These are phyloP conservation scores for Lepilemur ruficaudatus DNA, from an alignment of 2,797 vertebrate species.

Conservation along the genomic window DNA sequence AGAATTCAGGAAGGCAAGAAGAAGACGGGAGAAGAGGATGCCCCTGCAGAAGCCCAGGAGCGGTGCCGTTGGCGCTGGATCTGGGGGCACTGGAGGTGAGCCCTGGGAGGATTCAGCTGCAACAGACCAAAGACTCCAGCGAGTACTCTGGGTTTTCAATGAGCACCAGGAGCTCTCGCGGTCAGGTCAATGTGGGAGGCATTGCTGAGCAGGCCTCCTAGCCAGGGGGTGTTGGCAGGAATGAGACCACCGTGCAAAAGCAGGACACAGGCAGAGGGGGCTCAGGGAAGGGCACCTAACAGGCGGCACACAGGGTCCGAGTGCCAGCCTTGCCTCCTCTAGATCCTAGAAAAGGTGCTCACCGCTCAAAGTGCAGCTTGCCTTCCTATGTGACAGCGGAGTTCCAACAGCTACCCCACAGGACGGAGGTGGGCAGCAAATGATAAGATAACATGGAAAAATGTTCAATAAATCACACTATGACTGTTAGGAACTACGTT, in stretches of 20 bases:
- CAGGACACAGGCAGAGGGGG: neutral
- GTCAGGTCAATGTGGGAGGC: neutral
- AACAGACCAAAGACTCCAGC: neutral
- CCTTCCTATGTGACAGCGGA: neutral
- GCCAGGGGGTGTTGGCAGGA: neutral
- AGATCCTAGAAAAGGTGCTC: neutral
- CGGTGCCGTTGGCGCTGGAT: neutral
- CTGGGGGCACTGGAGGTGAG: fast-evolving
- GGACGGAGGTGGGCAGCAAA: neutral
- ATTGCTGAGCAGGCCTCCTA: neutral
- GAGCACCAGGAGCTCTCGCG: neutral
- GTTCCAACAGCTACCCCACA: neutral
- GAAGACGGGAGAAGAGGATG: neutral
- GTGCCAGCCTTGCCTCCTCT: neutral
- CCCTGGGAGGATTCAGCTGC: neutral
- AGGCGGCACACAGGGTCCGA: fast-evolving
- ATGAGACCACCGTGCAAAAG: neutral
- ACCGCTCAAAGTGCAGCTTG: neutral
- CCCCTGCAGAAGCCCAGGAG: neutral
- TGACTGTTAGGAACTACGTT: fast-evolving
- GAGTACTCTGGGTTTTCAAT: neutral
- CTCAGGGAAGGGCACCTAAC: neutral
- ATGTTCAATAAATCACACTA: neutral
- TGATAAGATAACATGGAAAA: neutral
- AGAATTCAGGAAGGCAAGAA: neutral